These are phyloP conservation scores for Cliona cf. orientalis DNA, from an alignment of 37 sponge, comb jelly and placozoan genomes.

Conservation along the genomic window DNA sequence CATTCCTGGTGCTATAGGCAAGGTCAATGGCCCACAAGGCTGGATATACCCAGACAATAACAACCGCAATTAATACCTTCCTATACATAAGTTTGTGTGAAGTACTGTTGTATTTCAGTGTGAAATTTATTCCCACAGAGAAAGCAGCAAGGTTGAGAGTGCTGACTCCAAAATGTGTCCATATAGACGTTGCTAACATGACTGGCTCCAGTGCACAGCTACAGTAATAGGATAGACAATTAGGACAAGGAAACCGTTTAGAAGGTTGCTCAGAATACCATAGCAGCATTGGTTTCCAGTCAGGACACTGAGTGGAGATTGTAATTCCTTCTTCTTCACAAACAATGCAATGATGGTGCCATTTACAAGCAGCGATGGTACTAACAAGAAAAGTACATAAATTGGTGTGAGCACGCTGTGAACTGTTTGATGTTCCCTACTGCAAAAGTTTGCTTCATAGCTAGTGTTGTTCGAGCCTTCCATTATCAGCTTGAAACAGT, in stretches of 20 bases:
- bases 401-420: too few relatives aligned
- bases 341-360: neutral
- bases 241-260: neutral
- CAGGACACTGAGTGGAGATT: neutral
- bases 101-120: neutral
- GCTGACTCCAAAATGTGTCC: neutral
- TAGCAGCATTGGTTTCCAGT: neutral
- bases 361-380: neutral
- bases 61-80: neutral
- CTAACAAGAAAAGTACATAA: neutral
- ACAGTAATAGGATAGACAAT: neutral
- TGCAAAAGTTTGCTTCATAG: too few relatives aligned
- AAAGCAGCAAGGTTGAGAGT: neutral
- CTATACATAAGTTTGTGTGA: neutral
- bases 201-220: neutral
- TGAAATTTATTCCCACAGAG: neutral
- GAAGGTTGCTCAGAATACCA: neutral
- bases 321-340: neutral
- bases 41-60: neutral
- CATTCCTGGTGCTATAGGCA: neutral
- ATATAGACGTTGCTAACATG: neutral
- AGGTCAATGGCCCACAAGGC: neutral
- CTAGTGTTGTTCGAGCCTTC: too few relatives aligned
- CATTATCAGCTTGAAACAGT: too few relatives aligned
- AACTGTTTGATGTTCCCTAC: too few relatives aligned